These are phyloP conservation scores for Callionymus lyra DNA, from an alignment of 2,113 vertebrate species.

Conservation along the genomic window DNA sequence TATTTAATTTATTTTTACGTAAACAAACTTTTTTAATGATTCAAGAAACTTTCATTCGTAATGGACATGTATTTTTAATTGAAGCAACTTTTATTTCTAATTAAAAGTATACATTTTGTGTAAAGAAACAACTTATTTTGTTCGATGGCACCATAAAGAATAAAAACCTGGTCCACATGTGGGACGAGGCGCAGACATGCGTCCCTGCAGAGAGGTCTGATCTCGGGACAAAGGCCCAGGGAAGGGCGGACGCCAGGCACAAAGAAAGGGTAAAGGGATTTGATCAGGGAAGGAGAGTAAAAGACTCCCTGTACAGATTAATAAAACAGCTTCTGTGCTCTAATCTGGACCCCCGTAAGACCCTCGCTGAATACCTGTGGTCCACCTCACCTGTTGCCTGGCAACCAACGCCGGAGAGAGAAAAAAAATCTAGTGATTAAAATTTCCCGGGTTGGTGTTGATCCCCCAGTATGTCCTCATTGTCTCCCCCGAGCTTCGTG, in stretches of 20 bases:
- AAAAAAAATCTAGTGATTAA: conserved; percentile 62
- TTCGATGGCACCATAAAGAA: too few species aligned
- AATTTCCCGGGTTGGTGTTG: conserved; percentile 50
- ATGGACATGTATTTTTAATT: too few species aligned
- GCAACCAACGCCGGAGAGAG: conserved; percentile 58
- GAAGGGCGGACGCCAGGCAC: conserved; percentile 50
- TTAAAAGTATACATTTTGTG: too few species aligned
- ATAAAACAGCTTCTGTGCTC: conserved; percentile 54
- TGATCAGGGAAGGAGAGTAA: conserved; percentile 42
- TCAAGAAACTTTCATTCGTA: too few species aligned
- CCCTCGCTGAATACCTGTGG: conserved; percentile 36
- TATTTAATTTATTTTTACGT: too few species aligned
- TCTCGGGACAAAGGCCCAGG: conserved; percentile 58
- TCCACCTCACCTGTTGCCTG: conserved; percentile 52
- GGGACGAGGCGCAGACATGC: conserved; percentile 39
- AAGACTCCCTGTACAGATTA: conserved; percentile 65
- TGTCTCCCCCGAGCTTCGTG: conserved; percentile 41
- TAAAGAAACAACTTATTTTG: too few species aligned
- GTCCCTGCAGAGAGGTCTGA: conserved; percentile 52
- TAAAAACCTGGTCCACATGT: too few species aligned
- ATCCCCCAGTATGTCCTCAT: conserved; percentile 38
- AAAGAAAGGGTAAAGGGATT: conserved; percentile 42
- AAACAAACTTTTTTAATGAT: too few species aligned
- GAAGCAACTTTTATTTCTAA: too few species aligned
- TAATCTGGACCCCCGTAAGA: conserved; percentile 21